A percentile compares a stretch with the other conserved stretches of the same genome.
phyloP scores from a whole-genome alignment of 2,888 invertebrate genomes.

The Coelopa pilipes region DNA sequence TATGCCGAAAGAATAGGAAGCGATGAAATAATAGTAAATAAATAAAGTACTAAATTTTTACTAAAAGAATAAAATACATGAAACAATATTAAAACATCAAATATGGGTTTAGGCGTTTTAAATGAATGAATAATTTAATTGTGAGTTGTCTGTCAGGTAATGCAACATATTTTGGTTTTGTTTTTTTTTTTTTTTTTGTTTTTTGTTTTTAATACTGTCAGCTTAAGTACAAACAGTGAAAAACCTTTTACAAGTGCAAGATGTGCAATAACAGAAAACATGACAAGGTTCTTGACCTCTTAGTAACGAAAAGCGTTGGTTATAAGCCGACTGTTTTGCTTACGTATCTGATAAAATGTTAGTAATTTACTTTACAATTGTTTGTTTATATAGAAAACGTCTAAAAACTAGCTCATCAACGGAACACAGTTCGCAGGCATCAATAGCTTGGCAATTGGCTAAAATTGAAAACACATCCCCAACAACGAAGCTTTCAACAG shows the following conservation, averaged over 20 bases:
- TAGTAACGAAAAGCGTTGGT: not conserved
- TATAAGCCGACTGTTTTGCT: too few relatives aligned
- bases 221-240: too few relatives aligned
- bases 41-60: not conserved
- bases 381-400: slow-evolving; percentile 55
- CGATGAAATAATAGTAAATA: not conserved
- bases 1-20: too few relatives aligned
- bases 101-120: too few relatives aligned
- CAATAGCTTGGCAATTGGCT: slow-evolving; percentile 50
- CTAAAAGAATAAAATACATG: not conserved
- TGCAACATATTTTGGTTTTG: too few relatives aligned
- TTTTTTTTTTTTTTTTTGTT: too few relatives aligned
- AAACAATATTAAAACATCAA: not conserved
- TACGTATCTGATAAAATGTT: too few relatives aligned
- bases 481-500: slow-evolving; percentile 41
- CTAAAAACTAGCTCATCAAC: slow-evolving; percentile 48
- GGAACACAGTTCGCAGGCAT: slow-evolving; percentile 8
- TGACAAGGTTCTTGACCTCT: not conserved
- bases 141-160: too few relatives aligned
- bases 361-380: too few relatives aligned
- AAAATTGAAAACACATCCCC: slow-evolving; percentile 44
- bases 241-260: not conserved
- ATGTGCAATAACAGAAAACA: not conserved
- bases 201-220: too few relatives aligned
- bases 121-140: too few relatives aligned